Conservation (phyloP, 1,140 invertebrate species). For the Drosophila serrata region DNA sequence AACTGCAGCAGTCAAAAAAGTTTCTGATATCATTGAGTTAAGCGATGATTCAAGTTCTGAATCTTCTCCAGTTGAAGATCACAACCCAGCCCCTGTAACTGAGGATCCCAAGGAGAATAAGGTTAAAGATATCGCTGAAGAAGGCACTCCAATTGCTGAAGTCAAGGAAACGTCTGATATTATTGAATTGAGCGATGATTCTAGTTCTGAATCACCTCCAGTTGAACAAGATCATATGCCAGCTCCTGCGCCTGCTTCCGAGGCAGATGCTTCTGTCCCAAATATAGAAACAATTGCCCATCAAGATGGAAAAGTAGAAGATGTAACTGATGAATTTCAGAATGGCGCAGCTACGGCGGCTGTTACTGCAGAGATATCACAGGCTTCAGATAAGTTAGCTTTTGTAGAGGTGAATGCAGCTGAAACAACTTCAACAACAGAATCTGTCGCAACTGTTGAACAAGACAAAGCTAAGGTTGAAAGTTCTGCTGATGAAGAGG, state of each 20-base stretch:
- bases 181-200: constrained; percentile 5
- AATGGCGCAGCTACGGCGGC: not conserved
- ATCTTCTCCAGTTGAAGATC: not conserved
- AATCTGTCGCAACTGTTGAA: not conserved
- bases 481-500: not conserved
- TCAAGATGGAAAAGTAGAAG: not conserved
- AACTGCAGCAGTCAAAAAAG: not conserved
- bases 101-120: not conserved
- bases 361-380: not conserved
- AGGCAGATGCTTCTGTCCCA: not conserved
- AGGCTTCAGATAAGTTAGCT: not conserved
- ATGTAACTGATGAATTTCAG: not conserved
- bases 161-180: not conserved
- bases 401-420: too few relatives aligned
- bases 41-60: not conserved
- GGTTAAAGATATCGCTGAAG: not conserved
- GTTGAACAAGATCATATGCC: not conserved
- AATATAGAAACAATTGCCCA: not conserved
- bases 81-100: not conserved
- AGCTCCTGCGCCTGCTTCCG: not conserved
- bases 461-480: not conserved
- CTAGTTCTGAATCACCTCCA: not conserved
- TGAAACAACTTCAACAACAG: not conserved
- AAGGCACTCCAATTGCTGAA: not conserved
- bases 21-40: not conserved